These are phyloP conservation scores for Plectrocnemia conspersa DNA, from an alignment of 1,140 invertebrate genomes.

Conservation along the genomic window DNA sequence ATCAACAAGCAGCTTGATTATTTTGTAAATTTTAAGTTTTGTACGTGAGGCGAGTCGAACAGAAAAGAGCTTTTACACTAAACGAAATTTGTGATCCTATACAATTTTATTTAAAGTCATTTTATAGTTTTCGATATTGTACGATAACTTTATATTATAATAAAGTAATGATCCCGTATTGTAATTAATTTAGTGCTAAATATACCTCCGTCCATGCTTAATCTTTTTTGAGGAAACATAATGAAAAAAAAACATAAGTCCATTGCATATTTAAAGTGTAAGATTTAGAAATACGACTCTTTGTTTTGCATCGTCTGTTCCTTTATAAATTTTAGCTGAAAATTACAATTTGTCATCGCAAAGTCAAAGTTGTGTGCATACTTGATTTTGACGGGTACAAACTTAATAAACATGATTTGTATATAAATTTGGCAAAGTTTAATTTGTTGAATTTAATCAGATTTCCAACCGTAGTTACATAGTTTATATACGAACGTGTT, in stretches of 20 bases:
- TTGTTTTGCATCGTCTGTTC: not conserved
- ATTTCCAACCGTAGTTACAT: no score
- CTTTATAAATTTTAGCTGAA: constrained; percentile 5
- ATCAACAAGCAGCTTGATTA: not conserved
- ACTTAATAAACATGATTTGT: not conserved
- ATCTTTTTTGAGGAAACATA: not conserved
- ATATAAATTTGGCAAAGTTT: no score
- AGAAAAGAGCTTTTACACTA: not conserved
- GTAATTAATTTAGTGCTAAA: not conserved
- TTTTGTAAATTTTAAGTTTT: constrained; percentile 14
- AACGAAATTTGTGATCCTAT: not conserved
- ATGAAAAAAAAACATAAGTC: not conserved
- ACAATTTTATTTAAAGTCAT: not conserved
- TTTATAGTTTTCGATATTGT: not conserved
- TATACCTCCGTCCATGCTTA: not conserved
- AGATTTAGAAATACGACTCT: not conserved
- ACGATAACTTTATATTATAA: not conserved
- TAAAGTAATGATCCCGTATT: not conserved
- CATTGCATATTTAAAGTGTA: not conserved
- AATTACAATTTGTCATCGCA: not conserved
- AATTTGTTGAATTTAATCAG: no score
- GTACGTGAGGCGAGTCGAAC: constrained; percentile 1
- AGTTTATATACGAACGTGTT: no score
- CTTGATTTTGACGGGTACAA: not conserved
- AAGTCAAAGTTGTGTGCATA: constrained; percentile 9